phyloP scores from a whole-genome alignment of 2,113 vertebrate species.

The Hylia prasina region DNA sequence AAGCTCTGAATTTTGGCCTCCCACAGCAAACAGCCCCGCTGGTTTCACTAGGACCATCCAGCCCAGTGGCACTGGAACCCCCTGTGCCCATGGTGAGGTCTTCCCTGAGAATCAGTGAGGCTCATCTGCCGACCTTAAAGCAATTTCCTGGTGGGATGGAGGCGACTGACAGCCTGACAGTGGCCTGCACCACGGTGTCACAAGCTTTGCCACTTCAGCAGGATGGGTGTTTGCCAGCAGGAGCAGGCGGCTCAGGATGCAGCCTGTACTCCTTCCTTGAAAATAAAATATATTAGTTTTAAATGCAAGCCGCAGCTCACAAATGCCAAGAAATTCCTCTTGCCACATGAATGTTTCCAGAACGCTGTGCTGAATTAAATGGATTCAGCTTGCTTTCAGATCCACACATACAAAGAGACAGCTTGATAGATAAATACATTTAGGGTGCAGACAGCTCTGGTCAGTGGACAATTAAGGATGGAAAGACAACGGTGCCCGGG shows the following conservation, averaged over 20 bases:
- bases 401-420: not conserved
- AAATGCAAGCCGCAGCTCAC: not conserved
- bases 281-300: conserved; percentile 7
- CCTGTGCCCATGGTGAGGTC: not conserved
- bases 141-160: conserved; percentile 20
- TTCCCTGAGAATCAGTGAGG: fast-evolving
- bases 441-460: conserved; percentile 32
- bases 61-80: fast-evolving
- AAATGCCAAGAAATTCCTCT: conserved; percentile 50
- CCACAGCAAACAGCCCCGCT: not conserved
- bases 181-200: not conserved
- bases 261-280: not conserved
- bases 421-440: conserved; percentile 30
- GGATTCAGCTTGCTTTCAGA: not conserved
- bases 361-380: conserved; percentile 26
- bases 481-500: not conserved
- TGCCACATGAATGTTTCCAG: conserved; percentile 9
- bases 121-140: not conserved
- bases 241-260: not conserved
- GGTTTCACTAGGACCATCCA: not conserved
- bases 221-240: not conserved
- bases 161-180: not conserved
- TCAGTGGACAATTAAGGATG: conserved; percentile 27
- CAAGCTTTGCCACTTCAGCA: not conserved
- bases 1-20: not conserved